phyloP scores from a whole-genome alignment of 2,888 invertebrate genomes.

The Endomychus coccineus region DNA sequence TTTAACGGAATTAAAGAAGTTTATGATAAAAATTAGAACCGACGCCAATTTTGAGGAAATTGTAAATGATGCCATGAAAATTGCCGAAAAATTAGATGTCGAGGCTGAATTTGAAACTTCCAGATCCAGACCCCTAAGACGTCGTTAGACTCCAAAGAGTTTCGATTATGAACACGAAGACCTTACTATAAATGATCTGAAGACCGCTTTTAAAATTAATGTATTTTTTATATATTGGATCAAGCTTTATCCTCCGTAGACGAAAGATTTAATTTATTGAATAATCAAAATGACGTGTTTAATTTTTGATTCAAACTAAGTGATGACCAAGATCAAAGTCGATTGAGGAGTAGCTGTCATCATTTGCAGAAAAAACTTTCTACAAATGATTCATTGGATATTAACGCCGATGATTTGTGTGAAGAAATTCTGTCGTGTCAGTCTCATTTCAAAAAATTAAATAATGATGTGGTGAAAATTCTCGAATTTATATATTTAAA shows the following conservation, averaged over 20 bases:
- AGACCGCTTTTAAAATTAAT: conserved; percentile 22
- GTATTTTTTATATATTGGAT: conserved; percentile 21
- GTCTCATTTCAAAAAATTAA: conserved; percentile 17
- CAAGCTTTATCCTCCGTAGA: conserved; percentile 21
- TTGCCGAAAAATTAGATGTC: conserved; percentile 23
- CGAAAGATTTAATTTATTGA: conserved; percentile 22
- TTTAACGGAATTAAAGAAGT: conserved; percentile 20
- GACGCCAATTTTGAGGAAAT: conserved; percentile 20
- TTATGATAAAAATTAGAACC: conserved; percentile 21
- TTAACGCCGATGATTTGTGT: conserved; percentile 20
- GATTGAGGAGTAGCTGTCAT: no score
- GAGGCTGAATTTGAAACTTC: conserved; percentile 21
- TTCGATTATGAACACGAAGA: conserved; percentile 22
- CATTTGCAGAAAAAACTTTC: conserved; percentile 15
- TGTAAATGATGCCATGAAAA: conserved; percentile 19
- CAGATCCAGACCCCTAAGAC: conserved; percentile 19
- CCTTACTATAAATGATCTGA: conserved; percentile 15
- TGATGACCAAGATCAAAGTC: conserved; percentile 20
- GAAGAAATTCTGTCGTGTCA: no score
- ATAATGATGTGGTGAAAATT: conserved; percentile 13
- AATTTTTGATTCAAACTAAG: conserved; percentile 20
- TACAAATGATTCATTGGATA: conserved; percentile 16
- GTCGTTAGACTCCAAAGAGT: conserved; percentile 20
- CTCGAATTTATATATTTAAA: conserved; percentile 11
- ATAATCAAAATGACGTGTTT: conserved; percentile 17